Percentiles rank a stretch among this genome's conserved stretches.
These are phyloP conservation scores for Cephalotes varians DNA, from an alignment of 2,888 invertebrate genomes.

Conservation along the genomic window DNA sequence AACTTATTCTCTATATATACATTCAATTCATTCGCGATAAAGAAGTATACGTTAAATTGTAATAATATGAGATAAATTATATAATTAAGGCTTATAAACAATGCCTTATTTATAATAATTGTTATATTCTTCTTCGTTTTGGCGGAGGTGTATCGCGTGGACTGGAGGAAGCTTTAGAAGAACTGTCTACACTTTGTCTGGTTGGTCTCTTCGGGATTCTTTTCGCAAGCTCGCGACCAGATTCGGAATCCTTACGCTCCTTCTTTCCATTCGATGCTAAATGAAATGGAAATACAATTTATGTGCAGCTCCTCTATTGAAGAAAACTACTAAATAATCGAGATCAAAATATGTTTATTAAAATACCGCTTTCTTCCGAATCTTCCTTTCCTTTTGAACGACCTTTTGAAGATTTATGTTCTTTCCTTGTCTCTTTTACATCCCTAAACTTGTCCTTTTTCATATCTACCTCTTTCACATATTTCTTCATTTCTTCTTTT, in stretches of 20 bases:
- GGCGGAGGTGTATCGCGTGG: conserved; percentile 84
- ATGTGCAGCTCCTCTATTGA: not conserved
- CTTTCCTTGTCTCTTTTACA: conserved; percentile 83
- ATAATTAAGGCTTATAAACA: not conserved
- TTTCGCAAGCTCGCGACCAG: conserved; percentile 82
- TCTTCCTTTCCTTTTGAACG: conserved; percentile 84
- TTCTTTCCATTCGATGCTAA: conserved; percentile 79
- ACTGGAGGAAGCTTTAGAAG: conserved; percentile 83
- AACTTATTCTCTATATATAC: not conserved
- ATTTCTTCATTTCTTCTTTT: conserved; percentile 83
- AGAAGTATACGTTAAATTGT: too few relatives aligned
- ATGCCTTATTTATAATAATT: conserved; percentile 27
- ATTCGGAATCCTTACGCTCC: conserved; percentile 84
- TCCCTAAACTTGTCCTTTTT: conserved; percentile 84
- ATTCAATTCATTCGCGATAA: too few relatives aligned
- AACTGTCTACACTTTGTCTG: conserved; percentile 83
- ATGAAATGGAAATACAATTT: conserved; percentile 33
- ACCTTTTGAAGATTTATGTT: conserved; percentile 82
- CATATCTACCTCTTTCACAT: conserved; percentile 80
- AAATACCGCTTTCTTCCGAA: conserved; percentile 80
- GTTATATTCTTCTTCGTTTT: conserved; percentile 83
- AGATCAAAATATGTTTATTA: not conserved
- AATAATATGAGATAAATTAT: conserved; percentile 19
- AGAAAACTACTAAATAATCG: not conserved
- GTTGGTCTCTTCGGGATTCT: conserved; percentile 84